Conservation (phyloP, 1,140 invertebrate species). For the Drosophila tsacasi region DNA sequence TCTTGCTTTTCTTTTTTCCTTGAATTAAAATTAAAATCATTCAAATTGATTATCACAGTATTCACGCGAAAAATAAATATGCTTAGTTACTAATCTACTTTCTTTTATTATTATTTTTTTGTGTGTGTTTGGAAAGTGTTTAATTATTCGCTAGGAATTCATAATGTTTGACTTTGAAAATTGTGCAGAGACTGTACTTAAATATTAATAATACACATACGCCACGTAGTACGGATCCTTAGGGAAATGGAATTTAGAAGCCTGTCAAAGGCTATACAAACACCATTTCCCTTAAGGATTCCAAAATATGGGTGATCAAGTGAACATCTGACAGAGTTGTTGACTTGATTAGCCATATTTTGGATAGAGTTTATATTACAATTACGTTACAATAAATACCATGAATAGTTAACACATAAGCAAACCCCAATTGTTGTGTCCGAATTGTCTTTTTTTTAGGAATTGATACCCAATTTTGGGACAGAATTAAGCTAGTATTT, state of each 20-base stretch:
- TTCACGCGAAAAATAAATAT: constrained; percentile 82
- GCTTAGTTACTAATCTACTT: constrained; percentile 38
- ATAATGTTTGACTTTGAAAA: constrained; percentile 61
- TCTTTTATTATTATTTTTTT: constrained; percentile 6
- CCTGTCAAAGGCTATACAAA: constrained; percentile 27
- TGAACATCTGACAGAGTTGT: constrained; percentile 25
- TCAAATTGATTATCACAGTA: constrained; percentile 84
- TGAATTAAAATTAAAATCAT: constrained; percentile 79
- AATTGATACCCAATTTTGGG: constrained; percentile 42
- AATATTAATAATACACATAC: constrained; percentile 66
- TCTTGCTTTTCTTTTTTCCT: constrained; percentile 32
- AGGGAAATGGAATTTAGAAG: constrained; percentile 21
- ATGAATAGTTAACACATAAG: constrained; percentile 81
- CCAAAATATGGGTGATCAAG: constrained; percentile 57
- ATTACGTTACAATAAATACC: constrained; percentile 71
- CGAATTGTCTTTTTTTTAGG: constrained; percentile 28
- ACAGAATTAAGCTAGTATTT: constrained; percentile 78
- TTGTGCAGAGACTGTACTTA: constrained; percentile 56
- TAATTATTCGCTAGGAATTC: constrained; percentile 71
- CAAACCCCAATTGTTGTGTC: constrained; percentile 55
- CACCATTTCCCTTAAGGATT: constrained; percentile 15
- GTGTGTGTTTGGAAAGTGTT: constrained; percentile 31
- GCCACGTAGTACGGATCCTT: constrained; percentile 11
- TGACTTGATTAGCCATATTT: constrained; percentile 61
- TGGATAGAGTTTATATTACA: constrained; percentile 12